phyloP scores from a whole-genome alignment of 2,888 invertebrate genomes.

The Aspidapion aeneum region DNA sequence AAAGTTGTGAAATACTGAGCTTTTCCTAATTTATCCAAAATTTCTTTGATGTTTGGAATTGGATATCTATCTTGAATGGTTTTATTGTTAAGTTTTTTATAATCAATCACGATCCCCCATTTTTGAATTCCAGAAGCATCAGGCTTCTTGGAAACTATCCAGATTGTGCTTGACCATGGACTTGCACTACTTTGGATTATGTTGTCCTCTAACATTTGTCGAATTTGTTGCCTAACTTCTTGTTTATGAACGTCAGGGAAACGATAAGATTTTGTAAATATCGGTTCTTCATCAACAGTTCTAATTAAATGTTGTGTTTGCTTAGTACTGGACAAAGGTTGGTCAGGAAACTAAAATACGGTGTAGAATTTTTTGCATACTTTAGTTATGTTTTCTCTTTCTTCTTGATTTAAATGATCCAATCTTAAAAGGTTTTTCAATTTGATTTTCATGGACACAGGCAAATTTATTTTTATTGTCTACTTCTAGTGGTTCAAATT shows the following conservation, averaged over 20 bases:
- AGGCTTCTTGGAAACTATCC: slow-evolving; percentile 27
- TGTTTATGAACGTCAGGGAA: slow-evolving; percentile 31
- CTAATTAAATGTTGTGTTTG: slow-evolving; percentile 20
- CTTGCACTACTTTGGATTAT: slow-evolving; percentile 22
- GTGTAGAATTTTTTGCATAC: slow-evolving; percentile 18
- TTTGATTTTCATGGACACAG: background rate
- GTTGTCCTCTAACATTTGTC: slow-evolving; percentile 22
- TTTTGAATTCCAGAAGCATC: slow-evolving; percentile 24
- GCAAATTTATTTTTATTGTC: too few relatives aligned
- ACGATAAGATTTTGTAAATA: slow-evolving; percentile 26
- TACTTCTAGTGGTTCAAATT: background rate
- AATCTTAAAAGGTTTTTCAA: slow-evolving; percentile 8
- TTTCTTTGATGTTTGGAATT: slow-evolving; percentile 27
- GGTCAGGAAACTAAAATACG: slow-evolving; percentile 20
- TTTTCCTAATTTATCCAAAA: too few relatives aligned
- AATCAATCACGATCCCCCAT: slow-evolving; percentile 26
- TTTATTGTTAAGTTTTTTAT: slow-evolving; percentile 23
- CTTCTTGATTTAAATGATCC: slow-evolving; percentile 25
- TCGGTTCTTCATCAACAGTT: slow-evolving; percentile 19
- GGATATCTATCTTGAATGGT: slow-evolving; percentile 26
- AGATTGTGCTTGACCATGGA: slow-evolving; percentile 28
- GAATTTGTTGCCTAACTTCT: slow-evolving; percentile 30
- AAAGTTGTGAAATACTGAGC: slow-evolving; percentile 24
- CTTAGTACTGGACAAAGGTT: slow-evolving; percentile 19
- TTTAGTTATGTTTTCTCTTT: slow-evolving; percentile 19